These are phyloP conservation scores for Philereme transversata DNA, from an alignment of 2,888 invertebrate genomes.

Conservation along the genomic window DNA sequence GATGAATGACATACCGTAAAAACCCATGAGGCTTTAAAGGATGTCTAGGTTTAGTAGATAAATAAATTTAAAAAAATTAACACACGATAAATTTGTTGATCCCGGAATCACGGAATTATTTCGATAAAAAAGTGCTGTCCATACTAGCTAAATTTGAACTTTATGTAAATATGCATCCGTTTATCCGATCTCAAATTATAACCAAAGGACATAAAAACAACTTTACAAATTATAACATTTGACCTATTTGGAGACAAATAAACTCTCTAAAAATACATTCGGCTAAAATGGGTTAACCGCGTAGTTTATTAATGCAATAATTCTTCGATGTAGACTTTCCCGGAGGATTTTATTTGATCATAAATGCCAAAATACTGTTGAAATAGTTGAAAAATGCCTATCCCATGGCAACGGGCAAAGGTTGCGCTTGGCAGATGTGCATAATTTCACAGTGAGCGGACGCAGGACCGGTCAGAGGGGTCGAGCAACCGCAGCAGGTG, in stretches of 20 bases:
- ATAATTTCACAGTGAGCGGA: constrained; percentile 78
- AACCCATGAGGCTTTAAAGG: no score
- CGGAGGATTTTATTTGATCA: constrained; percentile 6
- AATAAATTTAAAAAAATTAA: no score
- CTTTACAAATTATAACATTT: constrained; percentile 10
- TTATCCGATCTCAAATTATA: neutral
- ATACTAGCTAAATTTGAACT: no score
- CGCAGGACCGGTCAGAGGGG: constrained; percentile 70
- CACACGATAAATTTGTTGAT: no score
- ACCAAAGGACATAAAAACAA: constrained; percentile 10
- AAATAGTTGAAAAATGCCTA: constrained; percentile 24
- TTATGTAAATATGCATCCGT: no score
- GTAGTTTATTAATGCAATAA: constrained; percentile 21
- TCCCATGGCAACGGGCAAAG: constrained; percentile 30
- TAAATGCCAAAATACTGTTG: constrained; percentile 21
- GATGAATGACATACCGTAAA: no score
- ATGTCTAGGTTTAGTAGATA: no score
- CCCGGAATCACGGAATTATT: no score
- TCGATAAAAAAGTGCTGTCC: no score
- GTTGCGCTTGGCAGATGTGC: constrained; percentile 65
- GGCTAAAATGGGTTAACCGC: constrained; percentile 24
- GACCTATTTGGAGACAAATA: constrained; percentile 21
- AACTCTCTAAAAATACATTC: constrained; percentile 23
- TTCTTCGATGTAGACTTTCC: constrained; percentile 8
- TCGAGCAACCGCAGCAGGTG: constrained; percentile 72